Evolutionary conservation across 2,888 invertebrate genomes (phyloP).

Genomic region (Andrena dorsata): DNA sequence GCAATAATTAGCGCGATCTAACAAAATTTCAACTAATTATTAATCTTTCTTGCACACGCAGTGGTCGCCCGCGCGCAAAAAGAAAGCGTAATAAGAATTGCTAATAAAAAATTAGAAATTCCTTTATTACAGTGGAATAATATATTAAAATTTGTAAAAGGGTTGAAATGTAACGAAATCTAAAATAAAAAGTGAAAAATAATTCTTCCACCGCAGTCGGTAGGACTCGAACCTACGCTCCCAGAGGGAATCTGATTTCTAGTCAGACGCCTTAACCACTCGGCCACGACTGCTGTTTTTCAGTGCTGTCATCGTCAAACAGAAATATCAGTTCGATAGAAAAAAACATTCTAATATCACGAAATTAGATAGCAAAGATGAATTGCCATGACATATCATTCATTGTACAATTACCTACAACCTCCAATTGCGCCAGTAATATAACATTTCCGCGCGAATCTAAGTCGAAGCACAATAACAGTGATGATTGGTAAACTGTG

Average conservation of each 20-base stretch:
- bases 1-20: neutral
- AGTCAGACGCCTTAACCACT: constrained; percentile 96
- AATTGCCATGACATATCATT: neutral
- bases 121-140: neutral
- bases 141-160: neutral
- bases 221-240: constrained; percentile 96
- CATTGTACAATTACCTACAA: too few species aligned
- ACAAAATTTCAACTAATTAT: too few species aligned
- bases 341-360: neutral
- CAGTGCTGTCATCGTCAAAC: constrained; percentile 84
- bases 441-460: neutral
- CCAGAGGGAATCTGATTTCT: constrained; percentile 96
- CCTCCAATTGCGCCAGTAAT: neutral
- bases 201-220: constrained; percentile 94
- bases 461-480: neutral
- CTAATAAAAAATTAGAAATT: neutral
- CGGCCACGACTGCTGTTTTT: constrained; percentile 95
- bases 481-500: neutral
- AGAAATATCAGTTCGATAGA: fast-evolving
- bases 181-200: constrained; percentile 73
- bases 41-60: too few species aligned
- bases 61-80: too few species aligned
- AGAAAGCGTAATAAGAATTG: too few species aligned
- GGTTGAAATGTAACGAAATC: too few species aligned
- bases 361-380: neutral